Conservation (phyloP, 1,140 invertebrate genomes). For the Drosophila leontia region DNA sequence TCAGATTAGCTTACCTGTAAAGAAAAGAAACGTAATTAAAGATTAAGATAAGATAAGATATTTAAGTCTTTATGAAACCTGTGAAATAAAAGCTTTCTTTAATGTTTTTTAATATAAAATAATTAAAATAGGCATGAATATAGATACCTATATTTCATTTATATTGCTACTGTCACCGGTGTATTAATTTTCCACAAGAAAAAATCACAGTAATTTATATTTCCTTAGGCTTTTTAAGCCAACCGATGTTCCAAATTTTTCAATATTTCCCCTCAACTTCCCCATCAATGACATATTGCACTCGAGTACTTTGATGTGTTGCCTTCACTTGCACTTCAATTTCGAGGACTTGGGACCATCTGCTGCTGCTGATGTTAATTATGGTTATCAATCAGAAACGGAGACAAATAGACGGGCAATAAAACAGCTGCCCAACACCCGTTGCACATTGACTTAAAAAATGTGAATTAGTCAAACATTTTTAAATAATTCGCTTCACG, state of each 20-base stretch:
- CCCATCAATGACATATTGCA: conserved; percentile 12
- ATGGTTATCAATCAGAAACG: conserved; percentile 43
- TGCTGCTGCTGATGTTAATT: conserved; percentile 34
- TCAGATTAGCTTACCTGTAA: not conserved
- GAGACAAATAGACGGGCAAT: conserved; percentile 41
- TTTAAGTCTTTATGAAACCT: no score
- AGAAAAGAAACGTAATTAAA: not conserved
- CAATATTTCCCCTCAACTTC: not conserved
- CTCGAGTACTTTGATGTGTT: conserved; percentile 18
- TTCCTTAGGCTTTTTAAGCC: not conserved
- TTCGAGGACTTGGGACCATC: conserved; percentile 6
- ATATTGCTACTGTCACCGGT: not conserved
- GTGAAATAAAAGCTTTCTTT: not conserved
- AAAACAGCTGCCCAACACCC: conserved; percentile 40
- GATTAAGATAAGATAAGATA: no score
- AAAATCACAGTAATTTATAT: not conserved
- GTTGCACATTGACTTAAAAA: conserved; percentile 30
- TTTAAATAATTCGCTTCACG: conserved; percentile 59
- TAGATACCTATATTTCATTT: no score
- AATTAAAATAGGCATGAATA: not conserved
- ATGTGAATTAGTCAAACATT: conserved; percentile 36
- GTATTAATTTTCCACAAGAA: not conserved
- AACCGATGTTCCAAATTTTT: not conserved
- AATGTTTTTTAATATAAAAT: not conserved
- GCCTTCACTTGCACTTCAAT: conserved; percentile 17